These are phyloP conservation scores for Ceyx cyanopectus DNA, from an alignment of 2,113 vertebrate genomes.

Conservation along the genomic window DNA sequence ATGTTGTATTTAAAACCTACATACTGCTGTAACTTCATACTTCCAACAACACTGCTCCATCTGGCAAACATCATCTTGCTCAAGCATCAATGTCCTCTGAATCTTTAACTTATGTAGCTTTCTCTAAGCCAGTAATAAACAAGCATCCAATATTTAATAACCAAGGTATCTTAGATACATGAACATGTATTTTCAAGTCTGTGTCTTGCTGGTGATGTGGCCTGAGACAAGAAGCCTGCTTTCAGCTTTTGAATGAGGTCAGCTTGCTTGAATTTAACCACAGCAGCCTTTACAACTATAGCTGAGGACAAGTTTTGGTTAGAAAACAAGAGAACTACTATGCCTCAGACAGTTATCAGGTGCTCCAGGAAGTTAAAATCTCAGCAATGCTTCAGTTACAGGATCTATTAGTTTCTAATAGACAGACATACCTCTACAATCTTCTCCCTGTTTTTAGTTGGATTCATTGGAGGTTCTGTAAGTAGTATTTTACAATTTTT, in stretches of 20 bases:
- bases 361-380: background rate
- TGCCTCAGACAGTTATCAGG: background rate
- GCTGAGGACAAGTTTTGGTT: background rate
- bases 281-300: background rate
- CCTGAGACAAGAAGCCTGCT: background rate
- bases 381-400: background rate
- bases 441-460: conserved; percentile 97
- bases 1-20: background rate
- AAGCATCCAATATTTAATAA: background rate
- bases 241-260: background rate
- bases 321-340: background rate
- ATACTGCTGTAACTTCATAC: background rate
- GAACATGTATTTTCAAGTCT: background rate
- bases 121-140: background rate
- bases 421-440: conserved; percentile 89
- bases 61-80: background rate
- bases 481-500: conserved; percentile 97
- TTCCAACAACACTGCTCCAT: background rate
- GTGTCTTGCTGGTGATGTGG: background rate
- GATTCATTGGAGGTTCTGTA: conserved; percentile 98
- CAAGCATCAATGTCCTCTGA: background rate
- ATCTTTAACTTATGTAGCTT: background rate
- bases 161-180: background rate
- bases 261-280: background rate
- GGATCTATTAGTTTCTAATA: background rate